Conservation (phyloP, 2,888 invertebrate species). For the Temnothorax unifasciatus region DNA sequence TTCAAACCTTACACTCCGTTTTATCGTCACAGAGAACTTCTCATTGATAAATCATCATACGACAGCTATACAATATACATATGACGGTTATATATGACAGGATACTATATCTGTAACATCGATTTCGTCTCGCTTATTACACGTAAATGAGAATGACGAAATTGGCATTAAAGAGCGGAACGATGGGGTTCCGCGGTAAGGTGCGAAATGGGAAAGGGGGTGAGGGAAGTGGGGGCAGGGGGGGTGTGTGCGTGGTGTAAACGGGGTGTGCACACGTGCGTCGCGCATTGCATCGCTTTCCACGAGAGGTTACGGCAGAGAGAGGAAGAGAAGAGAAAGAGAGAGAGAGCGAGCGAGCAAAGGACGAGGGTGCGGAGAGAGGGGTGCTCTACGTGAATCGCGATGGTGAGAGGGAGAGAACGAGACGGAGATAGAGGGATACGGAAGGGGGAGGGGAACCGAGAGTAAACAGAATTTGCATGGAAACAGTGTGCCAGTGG, state of each 20-base stretch:
- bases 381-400: slow-evolving; percentile 36
- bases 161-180: slow-evolving; percentile 57
- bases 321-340: slow-evolving; percentile 49
- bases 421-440: slow-evolving; percentile 54
- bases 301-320: slow-evolving; percentile 64
- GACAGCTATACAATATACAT: not conserved
- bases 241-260: slow-evolving; percentile 67
- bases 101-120: not conserved
- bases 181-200: slow-evolving; percentile 60
- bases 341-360: slow-evolving; percentile 30
- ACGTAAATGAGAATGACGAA: slow-evolving; percentile 59
- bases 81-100: not conserved
- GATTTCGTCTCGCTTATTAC: not conserved
- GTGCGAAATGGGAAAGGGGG: slow-evolving; percentile 21
- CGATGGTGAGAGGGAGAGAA: slow-evolving; percentile 26
- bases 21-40: not conserved
- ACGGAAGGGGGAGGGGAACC: slow-evolving; percentile 61
- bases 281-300: slow-evolving; percentile 69
- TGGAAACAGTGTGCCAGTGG: slow-evolving; percentile 85
- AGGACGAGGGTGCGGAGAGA: slow-evolving; percentile 46
- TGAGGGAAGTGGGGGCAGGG: slow-evolving; percentile 17
- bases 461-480: slow-evolving; percentile 86
- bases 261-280: slow-evolving; percentile 76
- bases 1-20: not conserved
- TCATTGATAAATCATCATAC: not conserved